Evolutionary conservation across 2,113 vertebrate species (phyloP).

Genomic region (Pomatorhinus ruficollis): DNA sequence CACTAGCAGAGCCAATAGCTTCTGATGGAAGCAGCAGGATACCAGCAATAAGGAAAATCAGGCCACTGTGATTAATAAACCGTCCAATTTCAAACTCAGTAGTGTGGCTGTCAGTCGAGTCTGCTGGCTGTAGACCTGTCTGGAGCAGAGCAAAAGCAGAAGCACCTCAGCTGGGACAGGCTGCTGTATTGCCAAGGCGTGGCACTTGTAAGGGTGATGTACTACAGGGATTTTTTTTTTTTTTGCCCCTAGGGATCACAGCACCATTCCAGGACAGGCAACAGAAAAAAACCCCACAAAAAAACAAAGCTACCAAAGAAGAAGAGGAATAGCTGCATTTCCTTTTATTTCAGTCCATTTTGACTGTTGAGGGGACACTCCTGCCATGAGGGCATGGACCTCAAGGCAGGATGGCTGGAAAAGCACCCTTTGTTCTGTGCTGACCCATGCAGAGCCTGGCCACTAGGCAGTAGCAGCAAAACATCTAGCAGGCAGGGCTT

Average conservation of each 20-base stretch:
- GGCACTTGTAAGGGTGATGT: rapidly evolving
- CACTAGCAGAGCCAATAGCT: background rate
- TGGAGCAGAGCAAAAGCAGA: background rate
- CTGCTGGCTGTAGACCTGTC: background rate
- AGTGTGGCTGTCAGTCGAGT: rapidly evolving
- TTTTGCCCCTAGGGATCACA: rapidly evolving
- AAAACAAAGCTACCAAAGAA: background rate
- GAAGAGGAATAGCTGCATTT: background rate
- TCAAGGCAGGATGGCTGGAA: background rate
- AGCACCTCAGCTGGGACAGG: background rate
- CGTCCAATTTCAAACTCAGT: background rate
- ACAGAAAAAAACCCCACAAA: background rate
- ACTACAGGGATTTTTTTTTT: rapidly evolving
- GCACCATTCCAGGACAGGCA: background rate
- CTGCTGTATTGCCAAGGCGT: background rate
- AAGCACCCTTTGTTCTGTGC: background rate
- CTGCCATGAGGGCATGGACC: background rate
- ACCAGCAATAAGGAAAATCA: background rate
- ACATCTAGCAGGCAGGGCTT: background rate
- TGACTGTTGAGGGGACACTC: background rate
- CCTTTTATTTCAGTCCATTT: background rate
- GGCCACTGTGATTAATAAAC: constrained; percentile 11
- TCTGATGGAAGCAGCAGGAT: background rate
- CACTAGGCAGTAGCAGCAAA: background rate
- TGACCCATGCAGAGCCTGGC: background rate